Percentiles rank a stretch among this genome's conserved stretches.
These are phyloP conservation scores for Lepidocyrtinus sp. DNA, from an alignment of 2,888 invertebrate species.

Conservation along the genomic window DNA sequence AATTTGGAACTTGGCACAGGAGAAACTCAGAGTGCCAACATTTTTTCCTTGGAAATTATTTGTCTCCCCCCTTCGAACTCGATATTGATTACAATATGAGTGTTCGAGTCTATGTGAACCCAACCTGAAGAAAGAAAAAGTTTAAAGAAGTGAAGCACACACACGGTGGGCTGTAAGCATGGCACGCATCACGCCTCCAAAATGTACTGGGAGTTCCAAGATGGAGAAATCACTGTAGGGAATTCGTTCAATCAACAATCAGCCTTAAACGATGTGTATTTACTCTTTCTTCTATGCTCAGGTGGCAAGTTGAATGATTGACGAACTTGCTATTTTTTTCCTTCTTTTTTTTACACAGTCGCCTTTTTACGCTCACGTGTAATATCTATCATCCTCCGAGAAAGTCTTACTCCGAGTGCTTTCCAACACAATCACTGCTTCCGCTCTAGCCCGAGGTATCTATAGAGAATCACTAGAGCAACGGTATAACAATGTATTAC, in stretches of 20 bases:
- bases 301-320: slow-evolving; percentile 35
- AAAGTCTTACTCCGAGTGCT: neutral
- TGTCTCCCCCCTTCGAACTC: too few species aligned
- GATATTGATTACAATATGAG: slow-evolving; percentile 5
- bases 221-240: slow-evolving; percentile 49
- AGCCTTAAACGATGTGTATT: slow-evolving; percentile 14
- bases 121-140: neutral
- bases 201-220: neutral
- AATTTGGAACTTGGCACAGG: slow-evolving; percentile 15
- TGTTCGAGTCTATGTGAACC: too few species aligned
- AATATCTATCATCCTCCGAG: neutral
- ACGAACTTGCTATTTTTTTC: slow-evolving; percentile 27
- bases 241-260: slow-evolving; percentile 28
- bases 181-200: slow-evolving; percentile 8
- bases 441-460: neutral
- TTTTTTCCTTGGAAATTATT: too few species aligned
- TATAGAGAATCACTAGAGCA: slow-evolving; percentile 6
- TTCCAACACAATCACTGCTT: slow-evolving; percentile 16
- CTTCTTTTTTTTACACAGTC: neutral
- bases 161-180: neutral
- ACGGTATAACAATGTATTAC: neutral
- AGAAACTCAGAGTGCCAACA: too few species aligned
- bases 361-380: too few species aligned
- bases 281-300: neutral
- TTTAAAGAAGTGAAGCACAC: neutral